Base-by-base conservation (phyloP, 2,113 vertebrate species). In the Tragulus kanchil region DNA sequence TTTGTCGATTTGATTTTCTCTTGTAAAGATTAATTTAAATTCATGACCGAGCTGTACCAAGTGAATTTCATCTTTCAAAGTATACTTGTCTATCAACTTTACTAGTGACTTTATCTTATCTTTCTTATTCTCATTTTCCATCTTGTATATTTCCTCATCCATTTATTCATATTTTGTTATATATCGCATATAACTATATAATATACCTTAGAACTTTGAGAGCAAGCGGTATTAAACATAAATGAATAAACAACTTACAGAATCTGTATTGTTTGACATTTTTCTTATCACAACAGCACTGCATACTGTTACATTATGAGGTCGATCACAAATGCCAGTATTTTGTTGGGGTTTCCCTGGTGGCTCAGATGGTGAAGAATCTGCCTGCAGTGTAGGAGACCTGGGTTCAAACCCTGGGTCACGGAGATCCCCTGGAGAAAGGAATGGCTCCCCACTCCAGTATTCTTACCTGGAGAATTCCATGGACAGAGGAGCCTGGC, bases 1-100 rank as follows among this genome's bases (percentile, higher is more conserved):
- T 58, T 52, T 93, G 25, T n/a, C 17, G 59, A 0, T 83, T 92
- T 87, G 28, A 71, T 8, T 15, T 94, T 58, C 7, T 90, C 73
- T 86, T 82, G 2, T 25, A 67, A 82, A 97, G 50, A 15, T 77
- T 88, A 64, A 75, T 73, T 26, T 96, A 65, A 85, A 85, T 67
- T 96, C 28, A 26, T 65, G 69, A 79, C 50, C 14, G 13, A 54
- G 0, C 42, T 85, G 21, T 94, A 89, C 14, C n/a, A 9, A 89
- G 1, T 48, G 19, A 48, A 58, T 17, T 4, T 88, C 26, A 84
- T 75, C 21, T 42, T 77, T 1, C n/a, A 88, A 61, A 48, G 36
- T 36, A 36, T 84, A 73, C 17, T 75, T 61, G 0, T 73, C 78
- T 95, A 5, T 89, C 31, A 92, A 50, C 25, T 84, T 91, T 23